A percentile compares a stretch with the other conserved stretches of the same genome.
Evolutionary conservation across 2,113 vertebrate genomes (phyloP).

Genomic region (Argyrosomus japonicus): DNA sequence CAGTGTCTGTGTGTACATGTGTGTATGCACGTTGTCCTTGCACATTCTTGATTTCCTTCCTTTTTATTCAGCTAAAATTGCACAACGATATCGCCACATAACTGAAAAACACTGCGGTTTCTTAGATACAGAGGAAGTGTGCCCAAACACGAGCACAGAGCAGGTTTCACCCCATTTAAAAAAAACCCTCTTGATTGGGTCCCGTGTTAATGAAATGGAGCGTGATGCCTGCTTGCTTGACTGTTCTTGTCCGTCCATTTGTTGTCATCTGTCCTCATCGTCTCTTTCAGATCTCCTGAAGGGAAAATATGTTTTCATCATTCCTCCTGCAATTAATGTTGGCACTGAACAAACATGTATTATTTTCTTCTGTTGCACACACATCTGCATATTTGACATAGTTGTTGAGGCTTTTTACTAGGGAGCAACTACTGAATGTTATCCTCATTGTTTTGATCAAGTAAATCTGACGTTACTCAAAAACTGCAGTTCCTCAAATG

Average conservation of each 20-base stretch:
- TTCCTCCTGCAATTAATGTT: not conserved
- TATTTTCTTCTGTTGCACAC: not conserved
- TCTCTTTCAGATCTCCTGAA: not conserved
- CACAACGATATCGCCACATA: slow-evolving; percentile 60
- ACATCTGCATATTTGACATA: not conserved
- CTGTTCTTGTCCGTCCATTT: not conserved
- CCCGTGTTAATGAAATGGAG: slow-evolving; percentile 28
- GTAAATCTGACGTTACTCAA: no score
- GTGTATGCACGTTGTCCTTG: slow-evolving; percentile 38
- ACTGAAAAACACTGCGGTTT: slow-evolving; percentile 62
- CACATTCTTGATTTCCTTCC: slow-evolving; percentile 65
- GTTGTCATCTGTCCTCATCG: not conserved
- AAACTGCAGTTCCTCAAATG: no score
- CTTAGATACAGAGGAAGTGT: slow-evolving; percentile 46
- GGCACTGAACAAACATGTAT: not conserved
- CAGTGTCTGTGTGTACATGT: slow-evolving; percentile 37
- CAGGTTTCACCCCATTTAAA: not conserved
- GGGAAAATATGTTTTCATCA: not conserved
- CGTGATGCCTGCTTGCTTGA: not conserved
- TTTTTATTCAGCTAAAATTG: slow-evolving; percentile 61
- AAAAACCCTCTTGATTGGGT: slow-evolving; percentile 12
- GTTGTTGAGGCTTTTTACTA: not conserved
- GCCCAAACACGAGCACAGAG: not conserved
- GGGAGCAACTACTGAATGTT: not conserved
- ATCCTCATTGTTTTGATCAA: not conserved